Evolutionary conservation across 1,140 invertebrate species (phyloP).

Genomic region (Ylistrum balloti): DNA sequence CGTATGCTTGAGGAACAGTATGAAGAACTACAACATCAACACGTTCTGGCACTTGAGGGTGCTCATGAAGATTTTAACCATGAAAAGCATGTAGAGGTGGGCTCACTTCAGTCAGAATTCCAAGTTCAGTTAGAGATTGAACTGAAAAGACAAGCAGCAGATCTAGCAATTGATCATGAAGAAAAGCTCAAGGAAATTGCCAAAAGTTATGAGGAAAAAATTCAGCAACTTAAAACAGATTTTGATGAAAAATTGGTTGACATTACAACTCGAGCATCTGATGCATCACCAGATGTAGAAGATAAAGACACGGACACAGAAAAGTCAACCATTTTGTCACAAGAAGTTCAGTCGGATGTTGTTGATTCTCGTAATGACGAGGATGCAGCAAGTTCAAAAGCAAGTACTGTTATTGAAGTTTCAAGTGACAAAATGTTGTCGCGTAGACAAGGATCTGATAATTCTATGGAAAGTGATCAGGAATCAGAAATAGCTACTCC

Average conservation of each 20-base stretch:
- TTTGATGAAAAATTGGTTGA: neutral
- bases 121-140: slow-evolving; percentile 73
- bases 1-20: slow-evolving; percentile 61
- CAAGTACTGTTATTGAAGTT: neutral
- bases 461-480: slow-evolving; percentile 3
- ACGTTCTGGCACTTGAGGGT: slow-evolving; percentile 44
- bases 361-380: neutral
- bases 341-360: neutral
- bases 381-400: neutral
- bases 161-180: slow-evolving; percentile 61
- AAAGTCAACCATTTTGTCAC: neutral
- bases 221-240: neutral
- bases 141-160: slow-evolving; percentile 71
- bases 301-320: slow-evolving; percentile 16
- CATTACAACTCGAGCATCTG: neutral
- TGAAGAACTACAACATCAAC: slow-evolving; percentile 56
- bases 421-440: neutral
- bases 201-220: slow-evolving; percentile 35
- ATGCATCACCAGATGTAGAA: neutral
- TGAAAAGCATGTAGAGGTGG: slow-evolving; percentile 68
- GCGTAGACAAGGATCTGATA: neutral
- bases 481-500: neutral
- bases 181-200: slow-evolving; percentile 60
- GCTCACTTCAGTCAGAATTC: slow-evolving; percentile 74
- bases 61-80: slow-evolving; percentile 69